phyloP scores from a whole-genome alignment of 2,888 invertebrate genomes.

The Mechanitis mazaeus region DNA sequence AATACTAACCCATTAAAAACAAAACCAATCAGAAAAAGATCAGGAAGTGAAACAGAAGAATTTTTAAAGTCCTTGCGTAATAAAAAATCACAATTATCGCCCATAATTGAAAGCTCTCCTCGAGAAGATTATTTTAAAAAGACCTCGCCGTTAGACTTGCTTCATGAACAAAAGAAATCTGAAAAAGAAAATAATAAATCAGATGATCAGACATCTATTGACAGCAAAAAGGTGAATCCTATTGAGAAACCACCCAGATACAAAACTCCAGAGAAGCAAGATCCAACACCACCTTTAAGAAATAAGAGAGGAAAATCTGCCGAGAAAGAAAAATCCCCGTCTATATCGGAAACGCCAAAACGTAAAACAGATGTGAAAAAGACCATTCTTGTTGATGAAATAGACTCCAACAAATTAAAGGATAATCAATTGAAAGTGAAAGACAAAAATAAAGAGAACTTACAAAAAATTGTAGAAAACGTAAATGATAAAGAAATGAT shows the following conservation, averaged over 20 bases:
- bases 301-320: conserved; percentile 60
- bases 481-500: conserved; percentile 78
- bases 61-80: conserved; percentile 72
- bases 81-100: conserved; percentile 83
- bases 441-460: conserved; percentile 71
- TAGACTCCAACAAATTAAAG: conserved; percentile 54
- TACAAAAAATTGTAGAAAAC: conserved; percentile 70
- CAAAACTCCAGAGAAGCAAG: conserved; percentile 59
- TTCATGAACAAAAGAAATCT: conserved; percentile 54
- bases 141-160: conserved; percentile 59
- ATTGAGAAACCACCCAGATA: conserved; percentile 67
- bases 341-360: conserved; percentile 64
- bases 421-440: conserved; percentile 56
- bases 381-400: conserved; percentile 58
- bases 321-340: conserved; percentile 54
- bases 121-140: conserved; percentile 81
- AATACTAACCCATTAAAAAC: conserved; percentile 63
- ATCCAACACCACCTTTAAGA: conserved; percentile 61
- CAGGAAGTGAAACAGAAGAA: conserved; percentile 79
- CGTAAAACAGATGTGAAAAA: conserved; percentile 59
- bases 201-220: conserved; percentile 43
- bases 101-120: conserved; percentile 86
- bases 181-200: conserved; percentile 48
- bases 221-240: conserved; percentile 64
- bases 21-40: conserved; percentile 74